Evolutionary conservation across 1,140 invertebrate genomes (phyloP).

Genomic region (Drosophila littoralis): DNA sequence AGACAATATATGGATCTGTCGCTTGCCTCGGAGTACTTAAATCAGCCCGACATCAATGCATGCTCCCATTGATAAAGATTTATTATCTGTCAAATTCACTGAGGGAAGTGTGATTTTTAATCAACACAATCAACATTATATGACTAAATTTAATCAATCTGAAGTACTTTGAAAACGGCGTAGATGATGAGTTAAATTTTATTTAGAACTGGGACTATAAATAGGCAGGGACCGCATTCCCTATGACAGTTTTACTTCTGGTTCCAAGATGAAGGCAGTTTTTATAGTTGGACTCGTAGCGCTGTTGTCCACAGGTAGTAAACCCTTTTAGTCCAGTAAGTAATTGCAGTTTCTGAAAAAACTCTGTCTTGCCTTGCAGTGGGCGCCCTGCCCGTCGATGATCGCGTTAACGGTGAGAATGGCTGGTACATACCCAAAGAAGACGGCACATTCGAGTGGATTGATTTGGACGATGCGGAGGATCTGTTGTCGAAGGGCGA

Average conservation of each 20-base stretch:
- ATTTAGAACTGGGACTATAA: slow-evolving; percentile 42
- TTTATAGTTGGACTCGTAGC: slow-evolving; percentile 47
- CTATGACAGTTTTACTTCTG: slow-evolving; percentile 3
- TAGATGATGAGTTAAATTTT: slow-evolving; percentile 33
- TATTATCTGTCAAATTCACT: slow-evolving; percentile 20
- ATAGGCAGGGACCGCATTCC: slow-evolving; percentile 36
- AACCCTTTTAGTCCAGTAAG: too few relatives aligned
- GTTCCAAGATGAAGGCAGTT: slow-evolving; percentile 56
- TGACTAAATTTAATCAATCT: slow-evolving; percentile 33
- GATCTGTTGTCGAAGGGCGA: slow-evolving; percentile 14
- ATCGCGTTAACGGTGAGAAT: slow-evolving; percentile 25
- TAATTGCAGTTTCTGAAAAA: not conserved
- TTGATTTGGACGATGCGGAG: slow-evolving; percentile 37
- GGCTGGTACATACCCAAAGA: slow-evolving; percentile 26
- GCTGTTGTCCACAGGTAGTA: slow-evolving; percentile 52
- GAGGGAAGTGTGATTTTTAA: slow-evolving; percentile 50
- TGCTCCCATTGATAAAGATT: slow-evolving; percentile 23
- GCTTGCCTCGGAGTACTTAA: slow-evolving; percentile 17
- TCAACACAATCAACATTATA: slow-evolving; percentile 33
- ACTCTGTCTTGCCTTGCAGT: not conserved
- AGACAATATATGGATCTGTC: not conserved
- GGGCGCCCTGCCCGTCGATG: not conserved
- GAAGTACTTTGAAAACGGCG: slow-evolving; percentile 48
- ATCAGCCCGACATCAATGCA: slow-evolving; percentile 5
- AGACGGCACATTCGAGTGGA: slow-evolving; percentile 25